A percentile compares a stretch with the other conserved stretches of the same genome.
Evolutionary conservation across 2,113 vertebrate species (phyloP).

Genomic region (Ursus arctos): DNA sequence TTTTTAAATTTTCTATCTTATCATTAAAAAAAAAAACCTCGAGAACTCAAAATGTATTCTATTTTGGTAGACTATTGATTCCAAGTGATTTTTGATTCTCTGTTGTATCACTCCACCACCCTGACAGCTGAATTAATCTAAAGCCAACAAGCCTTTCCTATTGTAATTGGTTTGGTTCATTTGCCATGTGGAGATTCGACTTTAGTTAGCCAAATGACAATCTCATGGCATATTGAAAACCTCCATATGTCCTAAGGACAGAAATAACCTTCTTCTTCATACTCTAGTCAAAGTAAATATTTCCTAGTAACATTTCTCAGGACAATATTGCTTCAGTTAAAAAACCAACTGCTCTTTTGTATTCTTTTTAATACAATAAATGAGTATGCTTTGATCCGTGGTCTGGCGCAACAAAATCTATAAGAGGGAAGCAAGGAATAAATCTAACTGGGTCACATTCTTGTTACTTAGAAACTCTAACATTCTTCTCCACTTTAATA

Average conservation of each 20-base stretch:
- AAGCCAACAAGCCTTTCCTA: constrained; percentile 21
- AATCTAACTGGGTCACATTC: constrained; percentile 42
- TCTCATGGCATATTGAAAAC: constrained; percentile 8
- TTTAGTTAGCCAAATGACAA: constrained; percentile 16
- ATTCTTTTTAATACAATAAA: constrained; percentile 42
- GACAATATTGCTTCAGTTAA: constrained; percentile 40
- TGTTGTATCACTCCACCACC: background rate
- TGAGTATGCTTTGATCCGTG: background rate
- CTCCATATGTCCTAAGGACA: constrained; percentile 6
- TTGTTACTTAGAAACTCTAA: constrained; percentile 47
- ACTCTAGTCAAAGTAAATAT: constrained; percentile 28
- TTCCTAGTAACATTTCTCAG: constrained; percentile 22
- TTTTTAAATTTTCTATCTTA: constrained; percentile 15
- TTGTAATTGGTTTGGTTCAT: background rate
- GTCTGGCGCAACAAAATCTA: background rate
- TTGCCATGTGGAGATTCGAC: constrained; percentile 26
- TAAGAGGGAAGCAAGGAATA: constrained; percentile 5
- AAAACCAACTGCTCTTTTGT: constrained; percentile 42
- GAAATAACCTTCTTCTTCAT: constrained; percentile 41
- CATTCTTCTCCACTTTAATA: constrained; percentile 41
- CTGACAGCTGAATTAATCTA: background rate
- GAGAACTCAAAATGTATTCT: background rate
- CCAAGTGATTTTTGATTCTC: background rate
- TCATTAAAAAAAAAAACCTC: background rate
- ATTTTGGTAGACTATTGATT: background rate